Percentiles rank a stretch among this genome's conserved stretches.
Evolutionary conservation across 1,140 invertebrate genomes (phyloP).

Genomic region (Parapsyche elsis): DNA sequence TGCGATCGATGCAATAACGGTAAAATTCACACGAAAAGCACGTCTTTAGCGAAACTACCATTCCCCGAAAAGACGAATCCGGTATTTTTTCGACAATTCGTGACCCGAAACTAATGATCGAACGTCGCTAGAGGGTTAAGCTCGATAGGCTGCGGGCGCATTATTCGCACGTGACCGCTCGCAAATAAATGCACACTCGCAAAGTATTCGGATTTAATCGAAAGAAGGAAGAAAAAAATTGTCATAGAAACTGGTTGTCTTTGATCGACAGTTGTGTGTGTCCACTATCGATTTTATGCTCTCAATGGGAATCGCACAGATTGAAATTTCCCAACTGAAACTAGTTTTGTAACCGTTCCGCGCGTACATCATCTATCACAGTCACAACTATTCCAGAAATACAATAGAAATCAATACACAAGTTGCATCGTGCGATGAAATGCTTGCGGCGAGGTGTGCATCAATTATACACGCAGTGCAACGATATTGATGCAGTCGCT

Average conservation of each 20-base stretch:
- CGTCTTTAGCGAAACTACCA: neutral
- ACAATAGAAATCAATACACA: no score
- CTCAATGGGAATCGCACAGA: neutral
- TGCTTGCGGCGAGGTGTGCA: neutral
- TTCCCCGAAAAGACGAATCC: neutral
- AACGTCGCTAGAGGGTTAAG: neutral
- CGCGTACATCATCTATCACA: no score
- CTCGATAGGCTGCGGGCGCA: neutral
- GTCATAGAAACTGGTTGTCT: neutral
- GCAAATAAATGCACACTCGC: neutral
- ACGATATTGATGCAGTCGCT: constrained; percentile 32
- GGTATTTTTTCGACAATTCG: neutral
- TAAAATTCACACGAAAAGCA: constrained; percentile 6
- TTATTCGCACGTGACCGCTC: constrained; percentile 5
- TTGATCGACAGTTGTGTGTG: neutral
- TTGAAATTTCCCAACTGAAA: constrained; percentile 3
- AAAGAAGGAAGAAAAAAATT: neutral
- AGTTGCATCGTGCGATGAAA: neutral
- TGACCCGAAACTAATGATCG: neutral
- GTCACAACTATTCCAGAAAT: no score
- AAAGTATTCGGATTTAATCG: neutral
- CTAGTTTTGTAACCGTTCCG: neutral
- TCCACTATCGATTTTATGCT: neutral
- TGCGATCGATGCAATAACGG: neutral
- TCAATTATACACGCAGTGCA: constrained; percentile 18